Evolutionary conservation across 2,888 invertebrate genomes (phyloP), one percentile per base, ranked within the genome.

Genomic region (Acanthosoma haemorrhoidale): DNA sequence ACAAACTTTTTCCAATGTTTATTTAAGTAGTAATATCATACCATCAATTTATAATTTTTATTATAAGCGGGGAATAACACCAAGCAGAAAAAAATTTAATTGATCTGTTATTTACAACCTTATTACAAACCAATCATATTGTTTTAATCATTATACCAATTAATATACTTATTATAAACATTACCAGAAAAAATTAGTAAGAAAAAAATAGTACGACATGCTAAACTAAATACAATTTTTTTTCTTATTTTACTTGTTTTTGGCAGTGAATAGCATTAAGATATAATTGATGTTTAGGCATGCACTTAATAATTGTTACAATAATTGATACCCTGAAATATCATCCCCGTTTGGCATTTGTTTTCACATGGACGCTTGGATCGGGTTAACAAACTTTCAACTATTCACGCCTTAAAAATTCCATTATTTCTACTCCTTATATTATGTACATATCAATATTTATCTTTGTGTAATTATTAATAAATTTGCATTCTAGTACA

Each of bases 181-280:
- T 64, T 29, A 34, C 39, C 36, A 29, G 39, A 29, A 15, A 64
- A 64, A 36, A 25, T 5, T 25, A 38, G 36, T 39, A 38, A 64
- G 21, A 39, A 41, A 64, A 64, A 39, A 41, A 64, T 38, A 25
- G 39, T 64, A 39, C 25, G 41, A 64, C 15, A 41, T 16, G 29
- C 39, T 64, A 41, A 64, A 64, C 15, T 36, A 64, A 64, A 25
- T 51, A 51, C 51, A 64, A 39, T 29, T n/a, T 5, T 34, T 63
- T 36, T 63, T 43, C 29, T 51, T 51, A n/a, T 51, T 25, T 51
- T 25, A 25, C 29, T 51, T 43, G 6, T 21, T 51, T 34, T 67
- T 66, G 67, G 67, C 67, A 67, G 67, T 67, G 67, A 67, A 67
- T 67, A 67, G 67, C 67, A 57, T 67, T 57, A 51, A 67, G 51